Conservation (phyloP, 2,113 vertebrate genomes). For the Apus apus region DNA sequence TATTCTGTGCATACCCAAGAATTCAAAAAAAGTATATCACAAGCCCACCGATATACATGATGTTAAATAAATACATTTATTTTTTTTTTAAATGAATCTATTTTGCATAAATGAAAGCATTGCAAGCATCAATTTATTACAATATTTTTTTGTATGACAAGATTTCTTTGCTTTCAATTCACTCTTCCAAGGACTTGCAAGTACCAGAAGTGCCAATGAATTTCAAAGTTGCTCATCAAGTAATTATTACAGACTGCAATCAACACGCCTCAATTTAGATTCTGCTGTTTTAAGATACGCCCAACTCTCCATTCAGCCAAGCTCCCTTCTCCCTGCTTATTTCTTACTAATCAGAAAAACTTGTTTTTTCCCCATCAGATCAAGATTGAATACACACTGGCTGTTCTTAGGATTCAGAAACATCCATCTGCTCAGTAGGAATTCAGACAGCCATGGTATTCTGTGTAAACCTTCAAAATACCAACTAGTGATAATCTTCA, state of each 20-base stretch:
- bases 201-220: neutral
- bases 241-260: neutral
- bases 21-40: neutral
- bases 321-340: neutral
- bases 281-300: neutral
- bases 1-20: neutral
- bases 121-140: neutral
- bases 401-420: neutral
- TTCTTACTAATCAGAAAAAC: neutral
- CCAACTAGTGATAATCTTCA: neutral
- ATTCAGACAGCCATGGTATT: neutral
- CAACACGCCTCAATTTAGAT: neutral
- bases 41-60: neutral
- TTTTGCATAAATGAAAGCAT: neutral
- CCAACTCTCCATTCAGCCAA: neutral
- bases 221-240: neutral
- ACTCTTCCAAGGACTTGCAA: neutral
- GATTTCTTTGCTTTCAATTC: neutral
- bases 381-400: conserved; percentile 1
- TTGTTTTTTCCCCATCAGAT: neutral
- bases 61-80: neutral
- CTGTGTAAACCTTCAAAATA: neutral
- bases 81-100: no score
- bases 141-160: neutral
- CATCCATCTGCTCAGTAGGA: neutral